phyloP scores from a whole-genome alignment of 2,888 invertebrate genomes.

The Cryptosula pallasiana region DNA sequence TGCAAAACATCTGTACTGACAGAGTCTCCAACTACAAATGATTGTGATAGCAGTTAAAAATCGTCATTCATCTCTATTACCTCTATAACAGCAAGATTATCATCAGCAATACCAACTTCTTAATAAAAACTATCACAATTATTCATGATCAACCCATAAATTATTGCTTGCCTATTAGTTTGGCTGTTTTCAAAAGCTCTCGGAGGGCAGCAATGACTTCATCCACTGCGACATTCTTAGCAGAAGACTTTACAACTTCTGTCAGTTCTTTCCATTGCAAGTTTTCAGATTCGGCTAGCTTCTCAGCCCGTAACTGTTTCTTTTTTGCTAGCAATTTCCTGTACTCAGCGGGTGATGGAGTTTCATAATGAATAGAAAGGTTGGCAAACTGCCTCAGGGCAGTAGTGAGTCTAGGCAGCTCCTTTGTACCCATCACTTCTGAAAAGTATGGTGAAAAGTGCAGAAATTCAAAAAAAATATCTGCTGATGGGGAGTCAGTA shows the following conservation, averaged over 20 bases:
- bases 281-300: neutral
- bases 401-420: slow-evolving; percentile 1
- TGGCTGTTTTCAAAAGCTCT: neutral
- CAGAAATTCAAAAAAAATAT: too few relatives aligned
- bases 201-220: neutral
- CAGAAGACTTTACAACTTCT: neutral
- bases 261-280: neutral
- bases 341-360: neutral
- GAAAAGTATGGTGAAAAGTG: too few relatives aligned
- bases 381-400: neutral
- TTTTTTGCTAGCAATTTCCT: neutral
- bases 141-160: too few relatives aligned
- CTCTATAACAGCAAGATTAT: too few relatives aligned
- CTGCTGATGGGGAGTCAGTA: too few relatives aligned
- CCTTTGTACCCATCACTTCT: neutral
- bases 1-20: slow-evolving; percentile 38
- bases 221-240: neutral
- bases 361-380: neutral
- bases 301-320: neutral
- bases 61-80: too few relatives aligned
- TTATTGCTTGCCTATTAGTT: neutral
- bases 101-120: too few relatives aligned
- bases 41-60: too few relatives aligned
- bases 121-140: too few relatives aligned
- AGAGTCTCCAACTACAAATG: slow-evolving; percentile 41